phyloP scores from a whole-genome alignment of 2,113 vertebrate genomes.

The Crotalus horridus region DNA sequence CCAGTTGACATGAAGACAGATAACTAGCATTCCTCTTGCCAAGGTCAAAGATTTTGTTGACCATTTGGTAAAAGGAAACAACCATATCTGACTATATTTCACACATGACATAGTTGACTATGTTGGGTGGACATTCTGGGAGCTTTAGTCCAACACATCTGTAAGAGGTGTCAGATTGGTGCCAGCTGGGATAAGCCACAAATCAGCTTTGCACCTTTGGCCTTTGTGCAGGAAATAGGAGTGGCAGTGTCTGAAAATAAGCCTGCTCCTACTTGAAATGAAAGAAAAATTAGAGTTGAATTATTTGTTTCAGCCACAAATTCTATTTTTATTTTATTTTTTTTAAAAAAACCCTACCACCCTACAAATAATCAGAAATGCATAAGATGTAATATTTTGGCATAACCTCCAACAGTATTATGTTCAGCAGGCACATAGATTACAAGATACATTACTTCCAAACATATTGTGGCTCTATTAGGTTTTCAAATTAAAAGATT shows the following conservation, averaged over 20 bases:
- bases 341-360: not conserved
- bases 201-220: not conserved
- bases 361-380: not conserved
- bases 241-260: not conserved
- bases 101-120: not conserved
- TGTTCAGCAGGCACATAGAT: not conserved
- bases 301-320: not conserved
- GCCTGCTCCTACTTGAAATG: not conserved
- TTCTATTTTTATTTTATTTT: not conserved
- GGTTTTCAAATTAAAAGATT: not conserved
- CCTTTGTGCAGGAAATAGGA: not conserved
- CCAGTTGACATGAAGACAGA: not conserved
- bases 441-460: not conserved
- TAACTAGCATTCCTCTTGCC: not conserved
- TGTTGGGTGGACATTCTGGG: not conserved
- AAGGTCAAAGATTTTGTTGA: not conserved
- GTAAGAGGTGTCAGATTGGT: not conserved
- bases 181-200: not conserved
- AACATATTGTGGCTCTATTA: not conserved
- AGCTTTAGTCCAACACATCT: not conserved
- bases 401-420: not conserved
- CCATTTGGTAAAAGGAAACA: not conserved
- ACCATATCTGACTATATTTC: not conserved
- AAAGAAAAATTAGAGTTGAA: not conserved
- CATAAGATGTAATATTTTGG: not conserved